Evolutionary conservation across 2,113 vertebrate genomes (phyloP).

Genomic region (Zapus hudsonius): DNA sequence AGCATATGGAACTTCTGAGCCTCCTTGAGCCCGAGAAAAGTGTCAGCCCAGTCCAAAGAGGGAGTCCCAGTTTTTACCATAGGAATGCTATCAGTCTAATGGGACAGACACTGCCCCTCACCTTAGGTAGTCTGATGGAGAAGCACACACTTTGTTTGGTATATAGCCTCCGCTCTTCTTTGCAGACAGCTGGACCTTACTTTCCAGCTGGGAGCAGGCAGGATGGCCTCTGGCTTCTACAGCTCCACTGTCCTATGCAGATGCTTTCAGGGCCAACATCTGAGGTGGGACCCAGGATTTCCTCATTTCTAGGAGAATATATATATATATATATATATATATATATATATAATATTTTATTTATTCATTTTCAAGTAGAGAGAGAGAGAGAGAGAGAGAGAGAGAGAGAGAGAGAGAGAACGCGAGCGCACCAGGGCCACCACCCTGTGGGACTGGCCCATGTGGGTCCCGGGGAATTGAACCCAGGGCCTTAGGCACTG

Average conservation of each 20-base stretch:
- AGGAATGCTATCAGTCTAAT: not conserved
- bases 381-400: too few species aligned
- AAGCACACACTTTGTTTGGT: too few species aligned
- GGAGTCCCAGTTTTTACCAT: not conserved
- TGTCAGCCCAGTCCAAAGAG: not conserved
- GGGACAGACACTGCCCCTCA: not conserved
- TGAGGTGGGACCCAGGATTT: not conserved
- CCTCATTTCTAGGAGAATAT: not conserved
- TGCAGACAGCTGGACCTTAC: not conserved
- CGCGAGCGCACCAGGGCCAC: too few species aligned
- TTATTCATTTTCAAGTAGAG: too few species aligned
- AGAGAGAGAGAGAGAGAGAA: too few species aligned
- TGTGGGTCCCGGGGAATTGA: too few species aligned
- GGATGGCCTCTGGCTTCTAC: not conserved
- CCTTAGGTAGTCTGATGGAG: not conserved
- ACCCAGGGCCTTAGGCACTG: too few species aligned
- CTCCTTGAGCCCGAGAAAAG: not conserved
- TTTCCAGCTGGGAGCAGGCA: too few species aligned
- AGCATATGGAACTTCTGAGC: not conserved
- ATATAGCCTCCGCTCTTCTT: too few species aligned
- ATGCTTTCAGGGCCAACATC: not conserved
- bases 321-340: not conserved
- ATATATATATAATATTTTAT: not conserved
- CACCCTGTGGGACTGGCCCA: too few species aligned
- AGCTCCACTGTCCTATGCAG: fast-evolving